Percentiles rank a stretch among this genome's conserved stretches.
Evolutionary conservation across 2,888 invertebrate species (phyloP).

Genomic region (Lepetodrilus schrolli): DNA sequence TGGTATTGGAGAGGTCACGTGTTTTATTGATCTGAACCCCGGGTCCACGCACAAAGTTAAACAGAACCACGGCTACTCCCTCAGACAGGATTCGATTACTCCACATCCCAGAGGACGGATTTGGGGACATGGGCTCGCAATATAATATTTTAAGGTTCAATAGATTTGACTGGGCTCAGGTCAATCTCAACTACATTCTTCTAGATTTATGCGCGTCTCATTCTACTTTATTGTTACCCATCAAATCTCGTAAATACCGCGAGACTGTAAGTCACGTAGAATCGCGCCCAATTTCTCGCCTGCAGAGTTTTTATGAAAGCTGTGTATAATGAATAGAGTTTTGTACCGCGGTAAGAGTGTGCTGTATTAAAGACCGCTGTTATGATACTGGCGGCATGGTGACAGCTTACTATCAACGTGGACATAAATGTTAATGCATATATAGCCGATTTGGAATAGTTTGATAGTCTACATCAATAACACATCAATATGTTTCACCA

Average conservation of each 20-base stretch:
- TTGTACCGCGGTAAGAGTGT: conserved; percentile 6
- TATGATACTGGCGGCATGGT: too few relatives aligned
- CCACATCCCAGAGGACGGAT: conserved; percentile 18
- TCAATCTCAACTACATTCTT: conserved; percentile 13
- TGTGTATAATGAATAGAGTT: not conserved
- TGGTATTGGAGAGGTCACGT: conserved; percentile 2
- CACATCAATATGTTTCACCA: too few relatives aligned
- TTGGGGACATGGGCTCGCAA: conserved; percentile 8
- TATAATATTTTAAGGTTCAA: conserved; percentile 25
- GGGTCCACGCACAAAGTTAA: conserved; percentile 15
- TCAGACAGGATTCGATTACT: conserved; percentile 11
- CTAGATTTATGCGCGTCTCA: conserved; percentile 7
- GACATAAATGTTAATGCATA: too few relatives aligned
- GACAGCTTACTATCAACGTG: too few relatives aligned
- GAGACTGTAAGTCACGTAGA: conserved; percentile 7
- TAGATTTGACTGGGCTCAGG: conserved; percentile 4
- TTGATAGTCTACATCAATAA: too few relatives aligned
- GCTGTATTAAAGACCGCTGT: too few relatives aligned
- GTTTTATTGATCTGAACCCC: not conserved
- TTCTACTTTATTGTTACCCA: not conserved
- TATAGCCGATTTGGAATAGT: too few relatives aligned
- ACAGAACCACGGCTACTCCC: conserved; percentile 2
- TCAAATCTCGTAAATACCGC: conserved; percentile 17
- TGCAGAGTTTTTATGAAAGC: conserved; percentile 14
- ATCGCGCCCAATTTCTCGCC: conserved; percentile 23